Evolutionary conservation across 1,140 invertebrate species (phyloP), one percentile per base, ranked within the genome.

Genomic region (Drosophila oshimai): DNA sequence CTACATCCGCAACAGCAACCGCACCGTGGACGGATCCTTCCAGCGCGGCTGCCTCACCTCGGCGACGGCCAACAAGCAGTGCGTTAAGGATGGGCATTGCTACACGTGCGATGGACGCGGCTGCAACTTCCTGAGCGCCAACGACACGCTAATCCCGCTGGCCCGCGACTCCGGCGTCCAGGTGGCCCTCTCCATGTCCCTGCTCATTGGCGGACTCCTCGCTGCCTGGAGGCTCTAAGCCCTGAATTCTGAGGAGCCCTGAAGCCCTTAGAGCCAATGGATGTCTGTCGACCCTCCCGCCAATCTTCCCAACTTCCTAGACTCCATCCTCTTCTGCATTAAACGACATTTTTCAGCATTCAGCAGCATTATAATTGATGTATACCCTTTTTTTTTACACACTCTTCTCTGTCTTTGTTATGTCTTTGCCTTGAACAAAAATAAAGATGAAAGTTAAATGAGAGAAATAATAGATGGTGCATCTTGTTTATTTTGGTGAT

Each of bases 31-130:
- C 0, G 74, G 75, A 0, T 83, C 87, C 15, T 90, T 90, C 68
- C 74, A 89, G 58, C 83, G 89, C 28, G 89, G 89, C 15, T 90
- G 89, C 47, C 71, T 90, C 3, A 74, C 64, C 41, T 55, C 80
- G 0, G 87, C 84, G 15, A 61, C 72, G 4, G 42, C 51, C 37
- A 80, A 86, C 20, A 90, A 89, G 44, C 57, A 87, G 49, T 90
- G 89, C 41, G 17, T 86, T 7, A 75, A 87, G 45, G 47, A 71
- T 0, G 57, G 58, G 10, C 64, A 88, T 13, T 90, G 89, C 34
- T 90, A 44, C 45, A 74, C 65, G 10, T 90, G 89, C 45, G 80
- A 87, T 7, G 89, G 89, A 2, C 51, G 41, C 17, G 89, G 76
- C 33, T 90, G 89, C 58, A 90, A 90, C 39, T 70, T 70, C 45